Evolutionary conservation across 2,888 invertebrate species (phyloP), one percentile per base, ranked within the genome.

Genomic region (Tipula unca): DNA sequence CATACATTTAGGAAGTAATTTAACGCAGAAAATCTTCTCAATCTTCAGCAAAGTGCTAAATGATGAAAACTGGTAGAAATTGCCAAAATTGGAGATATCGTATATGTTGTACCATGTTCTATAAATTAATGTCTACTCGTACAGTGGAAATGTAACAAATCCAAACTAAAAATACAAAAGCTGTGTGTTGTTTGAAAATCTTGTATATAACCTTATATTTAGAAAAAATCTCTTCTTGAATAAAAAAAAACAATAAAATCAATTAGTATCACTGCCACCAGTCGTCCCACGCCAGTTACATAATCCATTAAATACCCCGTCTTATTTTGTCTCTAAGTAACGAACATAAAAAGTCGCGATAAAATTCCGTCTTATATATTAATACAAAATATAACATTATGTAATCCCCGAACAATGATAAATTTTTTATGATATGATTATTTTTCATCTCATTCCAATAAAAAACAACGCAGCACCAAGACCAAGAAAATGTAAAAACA

Each of bases 341-440:
- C 69, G 5, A 69, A 69, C 69, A 69, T 25, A 69, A 69, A 69
- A 69, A 69, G 25, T 69, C 69, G 69, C 69, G 69, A 69, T 69
- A 69, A 69, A 69, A 69, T 69, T 69, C 13, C 69, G 13, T 69
- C 69, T 69, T 25, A 25, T 25, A 25, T 25, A 48, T 2, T 17
- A n/a, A n/a, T n/a, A 48, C 48, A 20, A 17, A 48, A 48, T 6
- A 4, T 6, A 32, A 32, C 17, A 48, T 48, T 17, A 48, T n/a
- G n/a, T 48, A 69, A 69, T 69, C 69, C 69, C 25, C 69, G 69
- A 69, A 69, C 69, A 69, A 69, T 69, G 69, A 69, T 69, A 69
- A 69, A 69, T 69, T 69, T 69, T 69, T 20, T 69, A 69, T 69
- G 69, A 25, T 54, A 17, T 54, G 17, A 54, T 69, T 69, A 25